Evolutionary conservation across 2,888 invertebrate species (phyloP), one percentile per base, ranked within the genome.

Genomic region (Folsomia candida): DNA sequence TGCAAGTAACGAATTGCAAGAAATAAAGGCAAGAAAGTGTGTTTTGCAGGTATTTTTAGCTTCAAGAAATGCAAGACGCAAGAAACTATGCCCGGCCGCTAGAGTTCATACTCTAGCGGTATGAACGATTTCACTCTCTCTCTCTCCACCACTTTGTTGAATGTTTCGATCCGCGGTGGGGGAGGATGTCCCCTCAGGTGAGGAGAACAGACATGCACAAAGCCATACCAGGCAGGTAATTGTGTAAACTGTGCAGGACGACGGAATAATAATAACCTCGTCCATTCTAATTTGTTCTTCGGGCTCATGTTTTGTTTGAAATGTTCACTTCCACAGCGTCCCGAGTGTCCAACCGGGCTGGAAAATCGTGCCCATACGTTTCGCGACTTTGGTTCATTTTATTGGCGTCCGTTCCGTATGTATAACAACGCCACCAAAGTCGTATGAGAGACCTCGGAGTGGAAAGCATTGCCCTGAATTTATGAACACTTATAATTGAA

Each of bases 401-500:
- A 14, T 6, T 54, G 54, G 54, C 54, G 6, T 22, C 4, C 18
- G 22, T n/a, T 14, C n/a, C 6, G 54, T 20, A 22, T 20, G 54
- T n/a, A 22, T 14, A n/a, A 54, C 6, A 4, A 14, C 4, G 37
- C 37, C 37, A 14, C 37, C 37, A 37, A 14, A 14, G 37, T 37
- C 14, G 4, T 37, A 37, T 37, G 4, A 14, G 37, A 9, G 6
- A 9, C 37, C 37, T 14, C 37, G 37, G 14, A 14, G 37, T 37
- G 14, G 37, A 37, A 37, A 37, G 37, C 4, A 37, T 37, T 37
- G 37, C 6, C 4, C 37, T 37, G 20, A 20, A 54, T 54, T 54
- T 54, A 54, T 54, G 54, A 54, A 54, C 54, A 54, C 54, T 54
- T 54, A 54, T 54, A 54, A 54, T 54, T 54, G 54, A 54, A 54